These are phyloP conservation scores for Cremastinae sp. DNA, from an alignment of 2,888 invertebrate species.

Conservation along the genomic window DNA sequence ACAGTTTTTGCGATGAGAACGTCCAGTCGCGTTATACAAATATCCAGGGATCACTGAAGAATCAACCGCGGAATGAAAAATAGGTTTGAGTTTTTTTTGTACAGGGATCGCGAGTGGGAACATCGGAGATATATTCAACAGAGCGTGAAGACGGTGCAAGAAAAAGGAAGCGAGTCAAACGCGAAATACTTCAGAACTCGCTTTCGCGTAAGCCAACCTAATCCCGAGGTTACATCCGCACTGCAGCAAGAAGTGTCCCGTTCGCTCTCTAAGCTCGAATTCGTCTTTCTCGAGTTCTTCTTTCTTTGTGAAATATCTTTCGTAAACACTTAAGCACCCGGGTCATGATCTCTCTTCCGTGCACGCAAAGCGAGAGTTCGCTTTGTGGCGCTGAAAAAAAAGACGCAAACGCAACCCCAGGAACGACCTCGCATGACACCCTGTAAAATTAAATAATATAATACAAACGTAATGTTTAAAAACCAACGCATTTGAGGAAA, in stretches of 20 bases:
- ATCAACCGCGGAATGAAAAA: background rate
- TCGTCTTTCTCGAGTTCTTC: slow-evolving; percentile 27
- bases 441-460: slow-evolving; percentile 73
- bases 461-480: slow-evolving; percentile 74
- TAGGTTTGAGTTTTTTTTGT: background rate
- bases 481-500: slow-evolving; percentile 30
- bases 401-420: background rate
- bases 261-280: slow-evolving; percentile 36
- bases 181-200: slow-evolving; percentile 42
- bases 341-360: slow-evolving; percentile 1
- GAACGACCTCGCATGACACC: background rate
- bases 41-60: background rate
- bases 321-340: background rate
- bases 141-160: slow-evolving; percentile 1
- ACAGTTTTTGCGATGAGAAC: no score
- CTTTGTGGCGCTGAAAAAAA: background rate
- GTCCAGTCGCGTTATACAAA: background rate
- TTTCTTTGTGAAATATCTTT: slow-evolving; percentile 24
- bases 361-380: slow-evolving; percentile 3
- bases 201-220: slow-evolving; percentile 56
- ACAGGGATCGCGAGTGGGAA: background rate
- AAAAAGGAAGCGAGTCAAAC: slow-evolving; percentile 15
- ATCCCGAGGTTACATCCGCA: slow-evolving; percentile 61
- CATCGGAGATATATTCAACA: background rate
- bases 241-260: slow-evolving; percentile 59